A percentile compares a stretch with the other conserved stretches of the same genome.
Evolutionary conservation across 1,140 invertebrate genomes (phyloP).

Genomic region (Ectropis grisescens): DNA sequence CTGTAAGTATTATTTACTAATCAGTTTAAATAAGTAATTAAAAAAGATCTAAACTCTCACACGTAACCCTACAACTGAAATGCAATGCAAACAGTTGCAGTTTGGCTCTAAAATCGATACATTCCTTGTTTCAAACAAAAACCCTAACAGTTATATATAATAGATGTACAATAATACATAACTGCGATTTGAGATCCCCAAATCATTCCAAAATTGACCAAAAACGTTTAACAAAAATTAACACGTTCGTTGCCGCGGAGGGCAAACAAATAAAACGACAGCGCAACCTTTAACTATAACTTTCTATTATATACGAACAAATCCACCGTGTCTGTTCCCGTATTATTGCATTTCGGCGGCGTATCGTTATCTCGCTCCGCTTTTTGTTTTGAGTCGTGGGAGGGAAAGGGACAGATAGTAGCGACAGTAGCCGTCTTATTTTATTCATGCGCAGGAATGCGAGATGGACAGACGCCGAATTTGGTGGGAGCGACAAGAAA

Average conservation of each 20-base stretch:
- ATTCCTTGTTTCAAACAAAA: too few relatives aligned
- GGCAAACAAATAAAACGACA: slow-evolving; percentile 42
- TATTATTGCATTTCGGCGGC: slow-evolving; percentile 49
- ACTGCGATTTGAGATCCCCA: too few relatives aligned
- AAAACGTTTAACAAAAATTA: slow-evolving; percentile 56
- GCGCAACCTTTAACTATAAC: slow-evolving; percentile 31
- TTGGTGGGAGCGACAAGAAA: slow-evolving; percentile 32
- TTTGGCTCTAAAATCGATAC: too few relatives aligned
- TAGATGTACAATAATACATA: too few relatives aligned
- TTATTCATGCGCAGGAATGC: slow-evolving; percentile 51
- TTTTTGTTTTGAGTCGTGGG: slow-evolving; percentile 12
- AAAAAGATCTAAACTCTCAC: too few relatives aligned
- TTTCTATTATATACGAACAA: slow-evolving; percentile 26
- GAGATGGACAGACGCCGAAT: slow-evolving; percentile 29
- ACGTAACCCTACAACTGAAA: too few relatives aligned
- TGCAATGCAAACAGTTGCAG: too few relatives aligned
- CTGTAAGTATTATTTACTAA: too few relatives aligned
- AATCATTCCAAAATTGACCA: too few relatives aligned
- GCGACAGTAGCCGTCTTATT: slow-evolving; percentile 42
- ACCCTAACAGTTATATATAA: too few relatives aligned
- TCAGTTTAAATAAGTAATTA: too few relatives aligned
- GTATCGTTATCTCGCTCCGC: slow-evolving; percentile 28
- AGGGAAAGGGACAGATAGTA: slow-evolving; percentile 39
- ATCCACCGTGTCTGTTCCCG: slow-evolving; percentile 38
- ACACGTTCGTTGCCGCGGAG: slow-evolving; percentile 33